Evolutionary conservation across 2,797 vertebrate genomes (phyloP).

Genomic region (Thripadectes ignobilis): DNA sequence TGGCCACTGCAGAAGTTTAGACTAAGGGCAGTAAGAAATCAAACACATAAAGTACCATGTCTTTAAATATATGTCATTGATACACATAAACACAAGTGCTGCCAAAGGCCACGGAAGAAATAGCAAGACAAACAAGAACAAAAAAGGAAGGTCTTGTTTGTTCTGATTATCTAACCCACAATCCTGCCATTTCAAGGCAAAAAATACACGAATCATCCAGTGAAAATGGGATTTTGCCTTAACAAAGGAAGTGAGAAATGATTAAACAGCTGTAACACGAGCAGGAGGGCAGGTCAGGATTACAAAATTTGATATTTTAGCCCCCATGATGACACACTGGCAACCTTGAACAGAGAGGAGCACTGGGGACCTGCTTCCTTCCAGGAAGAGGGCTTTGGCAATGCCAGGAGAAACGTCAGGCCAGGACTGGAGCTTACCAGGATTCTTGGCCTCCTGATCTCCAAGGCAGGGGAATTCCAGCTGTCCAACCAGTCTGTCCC

Average conservation of each 20-base stretch:
- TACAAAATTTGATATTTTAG: background rate
- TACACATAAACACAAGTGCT: conserved; percentile 4
- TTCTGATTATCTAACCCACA: background rate
- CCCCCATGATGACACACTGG: background rate
- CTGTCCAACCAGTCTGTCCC: background rate
- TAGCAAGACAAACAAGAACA: conserved; percentile 2
- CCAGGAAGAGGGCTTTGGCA: background rate
- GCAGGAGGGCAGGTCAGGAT: background rate
- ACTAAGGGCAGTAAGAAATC: background rate
- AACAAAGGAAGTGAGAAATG: background rate
- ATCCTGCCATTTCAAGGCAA: background rate
- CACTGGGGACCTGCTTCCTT: background rate
- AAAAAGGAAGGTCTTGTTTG: conserved; percentile 24
- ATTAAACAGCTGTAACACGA: background rate
- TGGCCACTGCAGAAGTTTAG: background rate
- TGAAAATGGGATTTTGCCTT: background rate
- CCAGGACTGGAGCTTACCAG: background rate
- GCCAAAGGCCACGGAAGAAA: conserved; percentile 23
- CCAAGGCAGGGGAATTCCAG: background rate
- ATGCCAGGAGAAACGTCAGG: background rate
- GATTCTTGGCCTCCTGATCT: background rate
- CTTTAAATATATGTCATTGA: background rate
- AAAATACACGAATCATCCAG: background rate
- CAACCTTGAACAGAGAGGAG: background rate
- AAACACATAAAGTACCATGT: background rate